Evolutionary conservation across 2,797 vertebrate species (phyloP), one percentile per base, ranked within the genome.

Genomic region (Sciurus carolinensis): DNA sequence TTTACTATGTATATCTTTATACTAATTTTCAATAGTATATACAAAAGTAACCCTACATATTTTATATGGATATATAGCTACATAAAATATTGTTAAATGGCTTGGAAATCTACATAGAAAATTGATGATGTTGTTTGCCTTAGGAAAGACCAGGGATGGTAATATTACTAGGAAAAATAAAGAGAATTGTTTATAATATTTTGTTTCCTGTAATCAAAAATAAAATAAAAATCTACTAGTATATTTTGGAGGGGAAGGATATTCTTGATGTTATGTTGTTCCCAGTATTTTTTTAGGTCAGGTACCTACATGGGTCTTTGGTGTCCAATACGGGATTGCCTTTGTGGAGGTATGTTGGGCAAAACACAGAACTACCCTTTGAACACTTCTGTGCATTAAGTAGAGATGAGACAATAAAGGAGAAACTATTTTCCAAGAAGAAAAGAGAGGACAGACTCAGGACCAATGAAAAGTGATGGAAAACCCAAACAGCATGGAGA

Each of bases 81-180:
- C 0, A 50, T 42, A 64, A 79, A 91, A 44, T 88, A 54, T 22
- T 44, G 79, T 73, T 5, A 72, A 87, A n/a, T 83, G 47, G 2
- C 20, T 50, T 83, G 30, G 39, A 89, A 87, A 83, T 73, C 39
- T 83, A 33, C 39, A 64, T 80, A 44, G 77, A 57, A 90, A 92
- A 87, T 72, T 87, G 28, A 67, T 82, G 28, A 85, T 26, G 10
- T 14, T 47, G 1, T 17, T 33, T 59, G 18, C 59, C 52, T 59
- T 36, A 14, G 59, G 30, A 36, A 75, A 2, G 18, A 2, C 3
- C 14, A 28, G 2, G 28, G 13, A 47, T 4, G 8, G 7, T 77
- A 73, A 57, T 57, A 47, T 33, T 5, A 50, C 30, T 67, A 15
- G 20, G 4, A 82, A 76, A 44, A 52, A 22, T 30, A 77, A 83